Conservation (phyloP, 1,140 invertebrate genomes). For the Stenopsyche tienmushanensis region DNA sequence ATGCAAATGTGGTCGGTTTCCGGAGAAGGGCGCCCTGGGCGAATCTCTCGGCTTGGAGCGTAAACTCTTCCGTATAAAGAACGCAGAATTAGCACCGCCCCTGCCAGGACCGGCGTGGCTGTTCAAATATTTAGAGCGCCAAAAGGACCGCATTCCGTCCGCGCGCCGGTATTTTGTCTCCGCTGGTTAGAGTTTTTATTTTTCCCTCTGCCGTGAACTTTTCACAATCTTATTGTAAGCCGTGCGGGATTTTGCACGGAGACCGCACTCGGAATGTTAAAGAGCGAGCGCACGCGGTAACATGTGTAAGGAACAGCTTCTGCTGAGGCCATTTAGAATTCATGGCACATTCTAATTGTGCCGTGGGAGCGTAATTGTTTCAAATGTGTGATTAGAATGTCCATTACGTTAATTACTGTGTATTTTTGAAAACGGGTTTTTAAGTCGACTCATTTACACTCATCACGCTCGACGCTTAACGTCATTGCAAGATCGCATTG, state of each 20-base stretch:
- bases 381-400: slow-evolving; percentile 1
- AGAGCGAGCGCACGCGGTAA: slow-evolving; percentile 2
- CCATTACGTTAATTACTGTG: background rate
- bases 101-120: too few relatives aligned
- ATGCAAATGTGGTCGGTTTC: slow-evolving; percentile 1
- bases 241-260: background rate
- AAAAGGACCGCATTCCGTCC: too few relatives aligned
- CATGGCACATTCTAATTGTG: slow-evolving; percentile 10
- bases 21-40: background rate
- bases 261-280: background rate
- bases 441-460: too few relatives aligned
- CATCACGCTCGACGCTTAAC: too few relatives aligned
- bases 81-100: too few relatives aligned
- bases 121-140: too few relatives aligned
- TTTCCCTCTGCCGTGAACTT: background rate
- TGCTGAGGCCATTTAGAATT: background rate
- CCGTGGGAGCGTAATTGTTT: background rate
- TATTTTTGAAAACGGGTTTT: too few relatives aligned
- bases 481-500: too few relatives aligned
- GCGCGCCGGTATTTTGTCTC: too few relatives aligned
- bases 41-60: background rate
- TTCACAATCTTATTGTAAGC: background rate
- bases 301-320: slow-evolving; percentile 6
- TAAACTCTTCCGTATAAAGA: background rate
- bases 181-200: too few relatives aligned